phyloP scores from a whole-genome alignment of 2,113 vertebrate genomes.

The Columbina picui region DNA sequence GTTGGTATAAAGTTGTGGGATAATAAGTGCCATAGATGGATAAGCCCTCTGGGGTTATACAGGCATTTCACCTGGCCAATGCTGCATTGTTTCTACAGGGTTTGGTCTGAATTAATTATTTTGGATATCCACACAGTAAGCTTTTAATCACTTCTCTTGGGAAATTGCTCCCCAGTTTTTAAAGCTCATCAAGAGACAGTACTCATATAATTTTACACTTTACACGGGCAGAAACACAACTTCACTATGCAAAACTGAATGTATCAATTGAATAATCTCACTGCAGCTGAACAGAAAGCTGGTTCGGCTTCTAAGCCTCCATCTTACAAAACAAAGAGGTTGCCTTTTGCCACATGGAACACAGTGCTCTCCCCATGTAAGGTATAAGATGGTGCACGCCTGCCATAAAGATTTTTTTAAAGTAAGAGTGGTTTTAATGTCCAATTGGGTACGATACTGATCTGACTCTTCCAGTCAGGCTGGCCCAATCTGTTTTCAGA shows the following conservation, averaged over 20 bases:
- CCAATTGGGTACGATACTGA: not conserved
- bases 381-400: not conserved
- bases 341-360: not conserved
- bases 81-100: not conserved
- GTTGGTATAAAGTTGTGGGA: not conserved
- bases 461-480: not conserved
- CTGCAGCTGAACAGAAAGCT: not conserved
- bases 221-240: not conserved
- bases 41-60: not conserved
- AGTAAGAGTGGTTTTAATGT: not conserved
- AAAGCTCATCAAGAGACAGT: not conserved
- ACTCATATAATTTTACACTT: not conserved
- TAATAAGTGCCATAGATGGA: not conserved
- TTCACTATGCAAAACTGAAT: not conserved
- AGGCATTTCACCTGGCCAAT: not conserved
- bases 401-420: not conserved
- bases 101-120: slow-evolving; percentile 3
- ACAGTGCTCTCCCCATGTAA: not conserved
- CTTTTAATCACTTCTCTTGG: not conserved
- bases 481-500: not conserved
- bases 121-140: not conserved
- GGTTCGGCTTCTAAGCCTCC: not conserved
- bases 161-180: not conserved
- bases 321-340: not conserved
- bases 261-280: not conserved